Evolutionary conservation across 2,888 invertebrate species (phyloP).

Genomic region (Lottia scabra): DNA sequence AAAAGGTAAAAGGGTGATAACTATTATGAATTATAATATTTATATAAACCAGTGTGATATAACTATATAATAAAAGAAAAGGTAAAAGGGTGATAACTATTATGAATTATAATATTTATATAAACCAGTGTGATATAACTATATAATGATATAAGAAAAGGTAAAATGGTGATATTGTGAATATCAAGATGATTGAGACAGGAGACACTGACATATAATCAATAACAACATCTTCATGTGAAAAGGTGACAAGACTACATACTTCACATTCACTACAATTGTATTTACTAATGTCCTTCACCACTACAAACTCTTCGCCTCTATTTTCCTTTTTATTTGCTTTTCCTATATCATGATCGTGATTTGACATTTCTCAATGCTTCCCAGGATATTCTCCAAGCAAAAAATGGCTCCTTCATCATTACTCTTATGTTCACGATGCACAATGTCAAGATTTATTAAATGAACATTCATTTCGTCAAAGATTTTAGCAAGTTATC

Average conservation of each 20-base stretch:
- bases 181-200: slow-evolving; percentile 4
- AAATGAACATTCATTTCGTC: too few species aligned
- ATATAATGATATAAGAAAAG: neutral
- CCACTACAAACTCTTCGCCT: neutral
- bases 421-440: too few species aligned
- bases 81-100: too few species aligned
- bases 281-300: slow-evolving; percentile 2
- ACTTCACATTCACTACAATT: slow-evolving; percentile 1
- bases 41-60: too few species aligned
- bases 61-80: too few species aligned
- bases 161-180: neutral
- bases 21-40: too few species aligned
- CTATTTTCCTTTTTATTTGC: slow-evolving; percentile 1
- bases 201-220: neutral
- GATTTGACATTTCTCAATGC: neutral
- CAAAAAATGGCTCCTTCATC: too few species aligned
- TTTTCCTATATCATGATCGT: slow-evolving; percentile 4
- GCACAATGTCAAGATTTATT: too few species aligned
- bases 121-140: too few species aligned
- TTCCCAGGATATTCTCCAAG: neutral
- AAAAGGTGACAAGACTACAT: neutral
- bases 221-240: neutral
- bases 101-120: too few species aligned
- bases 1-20: neutral
- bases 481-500: too few species aligned